Evolutionary conservation across 2,888 invertebrate genomes (phyloP), one percentile per base, ranked within the genome.

Genomic region (Macroteleia sp.): DNA sequence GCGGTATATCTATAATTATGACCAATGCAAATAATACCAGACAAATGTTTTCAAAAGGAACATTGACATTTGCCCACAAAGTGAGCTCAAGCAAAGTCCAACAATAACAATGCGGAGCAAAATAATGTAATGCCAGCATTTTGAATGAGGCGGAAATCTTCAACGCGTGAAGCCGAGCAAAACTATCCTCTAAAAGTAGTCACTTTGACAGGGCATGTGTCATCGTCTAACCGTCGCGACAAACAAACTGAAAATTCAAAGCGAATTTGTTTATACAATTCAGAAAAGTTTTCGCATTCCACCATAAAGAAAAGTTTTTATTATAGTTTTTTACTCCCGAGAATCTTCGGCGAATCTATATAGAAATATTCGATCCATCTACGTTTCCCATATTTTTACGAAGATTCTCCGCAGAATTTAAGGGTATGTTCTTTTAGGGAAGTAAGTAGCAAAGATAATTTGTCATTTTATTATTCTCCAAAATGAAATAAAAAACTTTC

Each of bases 111-210:
- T 50, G 66, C 41, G 36, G 64, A 16, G 17, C 56, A 48, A 48
- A 48, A n/a, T 48, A 48, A 48, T 25, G 25, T 8, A 25, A n/a
- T 48, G 48, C 16, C 48, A 52, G 46, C 39, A 56, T 28, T 44
- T 46, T 16, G 57, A 61, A 42, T 46, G 50, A 54, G 41, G 52
- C 41, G 70, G 52, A 66, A 70, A 77, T 75, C 50, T 62, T 36
- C 54, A 57, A 76, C 48, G 48, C 42, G 54, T 28, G 62, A 62
- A 75, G 50, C 42, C 34, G 50, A 62, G 56, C 46, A 17, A 42
- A 69, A 62, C 75, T 69, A 67, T 76, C 56, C 46, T 70, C 70
- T 70, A 66, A 77, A 77, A 77, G 48, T 57, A 57, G 69, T 44
- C 50, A n/a, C 42, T 67, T 67, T 54, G 54, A 56, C 50, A 36